A percentile compares a stretch with the other conserved stretches of the same genome.
Evolutionary conservation across 1,140 invertebrate species (phyloP).

Genomic region (Trichoplusia ni): DNA sequence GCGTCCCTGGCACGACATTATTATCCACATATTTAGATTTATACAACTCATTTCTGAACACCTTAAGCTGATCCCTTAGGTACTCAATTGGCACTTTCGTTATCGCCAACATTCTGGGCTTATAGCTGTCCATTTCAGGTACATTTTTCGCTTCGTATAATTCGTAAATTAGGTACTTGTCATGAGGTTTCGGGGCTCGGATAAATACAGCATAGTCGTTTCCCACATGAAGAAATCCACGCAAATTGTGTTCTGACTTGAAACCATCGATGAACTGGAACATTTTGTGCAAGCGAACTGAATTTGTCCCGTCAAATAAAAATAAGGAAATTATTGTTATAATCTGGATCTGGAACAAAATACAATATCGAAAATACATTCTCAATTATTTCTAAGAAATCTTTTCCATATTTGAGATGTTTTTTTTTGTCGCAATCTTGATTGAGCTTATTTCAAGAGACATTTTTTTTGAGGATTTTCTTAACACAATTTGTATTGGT

Average conservation of each 20-base stretch:
- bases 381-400: too few relatives aligned
- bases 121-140: slow-evolving; percentile 41
- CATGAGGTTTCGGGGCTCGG: slow-evolving; percentile 56
- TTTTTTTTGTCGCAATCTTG: too few relatives aligned
- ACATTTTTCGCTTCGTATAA: slow-evolving; percentile 63
- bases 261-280: slow-evolving; percentile 68
- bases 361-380: too few relatives aligned
- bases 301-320: slow-evolving; percentile 16
- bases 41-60: slow-evolving; percentile 59
- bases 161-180: slow-evolving; percentile 64
- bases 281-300: slow-evolving; percentile 62
- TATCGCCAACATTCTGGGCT: slow-evolving; percentile 59
- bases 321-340: slow-evolving; percentile 29
- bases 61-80: slow-evolving; percentile 62
- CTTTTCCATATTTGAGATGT: too few relatives aligned
- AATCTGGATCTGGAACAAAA: slow-evolving; percentile 44
- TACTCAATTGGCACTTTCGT: slow-evolving; percentile 66
- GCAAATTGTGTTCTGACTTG: slow-evolving; percentile 58
- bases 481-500: too few relatives aligned
- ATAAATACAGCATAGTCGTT: slow-evolving; percentile 66
- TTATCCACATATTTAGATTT: slow-evolving; percentile 61
- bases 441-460: too few relatives aligned
- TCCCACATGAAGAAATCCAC: slow-evolving; percentile 65
- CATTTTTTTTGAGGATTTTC: too few relatives aligned
- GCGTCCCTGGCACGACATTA: slow-evolving; percentile 61